Base-by-base conservation (phyloP, 2,888 invertebrate species). In the Leptinotarsa haldemani region DNA sequence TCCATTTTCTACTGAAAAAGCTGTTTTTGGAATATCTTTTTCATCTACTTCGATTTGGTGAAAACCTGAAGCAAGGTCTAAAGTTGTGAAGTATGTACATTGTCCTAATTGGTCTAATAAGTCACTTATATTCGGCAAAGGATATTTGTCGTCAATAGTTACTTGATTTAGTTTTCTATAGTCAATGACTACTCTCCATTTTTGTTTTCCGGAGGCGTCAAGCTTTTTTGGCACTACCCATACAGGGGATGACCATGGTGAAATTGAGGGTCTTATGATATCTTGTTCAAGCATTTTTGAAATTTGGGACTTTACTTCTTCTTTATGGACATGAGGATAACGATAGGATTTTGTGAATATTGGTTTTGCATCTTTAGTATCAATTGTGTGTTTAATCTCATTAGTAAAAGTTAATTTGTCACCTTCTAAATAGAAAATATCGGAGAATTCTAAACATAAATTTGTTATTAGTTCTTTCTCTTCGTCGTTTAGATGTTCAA, bases 141-240 rank as follows among this genome's bases (percentile, higher is more conserved):
- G 65, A 25, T 71, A 71, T 15, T 66, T 66, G 18, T 47, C 46
- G 20, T 65, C 70, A 46, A 65, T 52, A 12, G 70, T 70, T 13
- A 46, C 4, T 52, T 65, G 48, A 9, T 71, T 65, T 3, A 71
- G 20, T 50, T 71, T 71, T 50, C 65, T 48, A 52, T 72, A 56
- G 46, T 72, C 67, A 7, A 67, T 58, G n/a, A 66, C 66, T 20
- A 66, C 58, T 63, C 68, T 13, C 68, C 68, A 69, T 50, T 73
- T 74, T 65, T 40, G 63, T 52, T 76, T 69, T 16, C 74, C 71
- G 63, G 73, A 64, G 65, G 76, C 74, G 63, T 75, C 25, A 16
- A 70, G 25, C 48, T 73, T 73, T 58, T 75, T 75, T 50, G 73
- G 75, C 25, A 76, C 74, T 18, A 75, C 25, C 25, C 58, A 71